Conservation (phyloP, 35 echinoderm and acorn worm genomes). For the Acanthaster planci region DNA sequence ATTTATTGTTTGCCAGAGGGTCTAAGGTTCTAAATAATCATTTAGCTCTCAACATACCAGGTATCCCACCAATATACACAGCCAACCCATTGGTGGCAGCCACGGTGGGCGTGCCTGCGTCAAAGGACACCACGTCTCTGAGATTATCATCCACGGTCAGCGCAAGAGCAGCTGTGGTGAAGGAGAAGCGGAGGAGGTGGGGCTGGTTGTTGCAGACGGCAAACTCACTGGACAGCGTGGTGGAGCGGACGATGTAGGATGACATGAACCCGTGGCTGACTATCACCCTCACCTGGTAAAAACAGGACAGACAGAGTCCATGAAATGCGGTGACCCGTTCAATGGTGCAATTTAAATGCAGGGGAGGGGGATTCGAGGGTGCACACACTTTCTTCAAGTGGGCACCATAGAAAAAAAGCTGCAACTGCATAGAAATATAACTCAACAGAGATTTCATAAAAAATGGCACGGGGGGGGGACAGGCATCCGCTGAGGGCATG, state of each 20-base stretch:
- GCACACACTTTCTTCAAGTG: too few species aligned
- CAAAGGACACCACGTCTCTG: conserved; percentile 27
- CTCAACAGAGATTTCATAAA: too few species aligned
- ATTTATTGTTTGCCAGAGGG: too few species aligned
- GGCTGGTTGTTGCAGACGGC: conserved; percentile 70
- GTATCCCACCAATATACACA: conserved; percentile 78
- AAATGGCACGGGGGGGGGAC: too few species aligned
- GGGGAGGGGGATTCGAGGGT: background rate
- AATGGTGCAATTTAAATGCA: background rate
- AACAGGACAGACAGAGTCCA: background rate
- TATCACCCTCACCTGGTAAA: conserved; percentile 63
- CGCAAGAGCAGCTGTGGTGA: conserved; percentile 21
- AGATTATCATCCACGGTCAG: conserved; percentile 65
- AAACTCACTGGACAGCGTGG: conserved; percentile 48
- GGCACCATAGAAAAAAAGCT: background rate
- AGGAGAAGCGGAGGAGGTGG: conserved; percentile 47
- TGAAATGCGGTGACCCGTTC: too few species aligned
- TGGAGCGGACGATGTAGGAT: conserved; percentile 74
- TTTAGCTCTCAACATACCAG: conserved; percentile 49
- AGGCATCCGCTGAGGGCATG: too few species aligned
- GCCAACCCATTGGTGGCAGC: conserved; percentile 21
- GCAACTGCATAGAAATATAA: too few species aligned
- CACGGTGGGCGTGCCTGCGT: background rate
- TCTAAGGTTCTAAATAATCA: too few species aligned
- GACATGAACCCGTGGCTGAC: conserved; percentile 44